Conservation (phyloP, 2,113 vertebrate species). For the Hemicordylus capensis region DNA sequence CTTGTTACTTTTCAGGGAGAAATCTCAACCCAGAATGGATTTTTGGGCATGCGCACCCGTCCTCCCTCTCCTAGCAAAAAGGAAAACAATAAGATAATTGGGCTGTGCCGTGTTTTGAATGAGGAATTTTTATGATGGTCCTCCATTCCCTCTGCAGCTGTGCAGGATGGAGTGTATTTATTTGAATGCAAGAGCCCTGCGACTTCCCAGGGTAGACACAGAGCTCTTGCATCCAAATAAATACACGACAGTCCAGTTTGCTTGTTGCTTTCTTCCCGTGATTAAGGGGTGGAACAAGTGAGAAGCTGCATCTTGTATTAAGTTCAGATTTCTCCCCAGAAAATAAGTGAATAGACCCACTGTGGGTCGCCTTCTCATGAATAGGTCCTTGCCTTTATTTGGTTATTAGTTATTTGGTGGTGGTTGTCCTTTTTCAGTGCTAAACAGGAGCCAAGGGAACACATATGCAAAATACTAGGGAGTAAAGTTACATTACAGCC, state of each 20-base stretch:
- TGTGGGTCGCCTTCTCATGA: not conserved
- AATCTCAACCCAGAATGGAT: not conserved
- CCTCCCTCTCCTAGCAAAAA: not conserved
- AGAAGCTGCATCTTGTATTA: too few relatives aligned
- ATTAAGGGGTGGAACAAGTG: not conserved
- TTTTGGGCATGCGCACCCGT: not conserved
- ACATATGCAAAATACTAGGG: not conserved
- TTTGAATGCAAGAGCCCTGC: too few relatives aligned
- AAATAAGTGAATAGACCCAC: not conserved
- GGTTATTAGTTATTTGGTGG: not conserved
- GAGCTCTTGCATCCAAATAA: not conserved
- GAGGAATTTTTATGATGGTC: not conserved
- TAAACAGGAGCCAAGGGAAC: slow-evolving; percentile 13
- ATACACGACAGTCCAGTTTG: not conserved
- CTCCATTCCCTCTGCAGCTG: too few relatives aligned
- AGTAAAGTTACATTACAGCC: slow-evolving; percentile 30
- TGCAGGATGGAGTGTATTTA: not conserved
- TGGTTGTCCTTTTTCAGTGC: slow-evolving; percentile 26
- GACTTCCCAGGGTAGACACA: not conserved
- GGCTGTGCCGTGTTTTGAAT: not conserved
- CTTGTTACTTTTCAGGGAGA: not conserved
- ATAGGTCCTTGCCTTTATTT: not conserved
- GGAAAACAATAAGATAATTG: not conserved
- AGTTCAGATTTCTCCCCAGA: not conserved
- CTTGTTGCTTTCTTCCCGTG: not conserved